Percentiles rank a stretch among this genome's conserved stretches.
These are phyloP conservation scores for Electrophaes corylata DNA, from an alignment of 2,888 invertebrate genomes.

Conservation along the genomic window DNA sequence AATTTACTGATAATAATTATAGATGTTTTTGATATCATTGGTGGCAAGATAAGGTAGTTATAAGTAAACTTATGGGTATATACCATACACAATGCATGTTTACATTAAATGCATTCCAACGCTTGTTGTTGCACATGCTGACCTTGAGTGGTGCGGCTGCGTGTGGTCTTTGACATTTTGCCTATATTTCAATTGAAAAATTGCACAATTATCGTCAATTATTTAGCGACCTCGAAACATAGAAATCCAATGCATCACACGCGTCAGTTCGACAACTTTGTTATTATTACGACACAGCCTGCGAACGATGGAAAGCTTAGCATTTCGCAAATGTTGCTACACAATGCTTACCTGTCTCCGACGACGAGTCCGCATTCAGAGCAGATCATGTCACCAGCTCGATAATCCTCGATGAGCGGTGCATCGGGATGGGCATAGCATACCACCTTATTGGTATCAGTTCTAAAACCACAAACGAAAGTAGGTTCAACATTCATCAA, in stretches of 20 bases:
- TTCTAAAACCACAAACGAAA: constrained; percentile 83
- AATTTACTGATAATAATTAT: neutral
- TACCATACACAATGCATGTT: constrained; percentile 8
- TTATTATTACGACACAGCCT: constrained; percentile 52
- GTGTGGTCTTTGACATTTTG: constrained; percentile 38
- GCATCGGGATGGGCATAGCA: constrained; percentile 98
- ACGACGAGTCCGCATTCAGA: constrained; percentile 99
- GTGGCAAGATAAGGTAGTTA: neutral
- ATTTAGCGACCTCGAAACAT: constrained; percentile 52
- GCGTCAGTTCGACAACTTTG: constrained; percentile 50
- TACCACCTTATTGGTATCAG: constrained; percentile 90
- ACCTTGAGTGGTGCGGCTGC: constrained; percentile 30
- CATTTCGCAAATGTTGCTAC: constrained; percentile 60
- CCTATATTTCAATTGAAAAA: constrained; percentile 41
- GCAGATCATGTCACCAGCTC: constrained; percentile 99
- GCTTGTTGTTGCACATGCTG: constrained; percentile 23
- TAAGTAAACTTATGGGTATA: constrained; percentile 1
- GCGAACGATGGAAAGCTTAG: constrained; percentile 52
- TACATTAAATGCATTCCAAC: constrained; percentile 22
- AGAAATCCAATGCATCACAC: constrained; percentile 56
- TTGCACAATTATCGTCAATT: constrained; percentile 48
- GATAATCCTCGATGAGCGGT: constrained; percentile 97
- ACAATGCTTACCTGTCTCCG: constrained; percentile 92
- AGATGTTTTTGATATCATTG: neutral
- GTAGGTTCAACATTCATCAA: constrained; percentile 58